phyloP scores from a whole-genome alignment of 2,113 vertebrate species.

The Platysternon megacephalum region DNA sequence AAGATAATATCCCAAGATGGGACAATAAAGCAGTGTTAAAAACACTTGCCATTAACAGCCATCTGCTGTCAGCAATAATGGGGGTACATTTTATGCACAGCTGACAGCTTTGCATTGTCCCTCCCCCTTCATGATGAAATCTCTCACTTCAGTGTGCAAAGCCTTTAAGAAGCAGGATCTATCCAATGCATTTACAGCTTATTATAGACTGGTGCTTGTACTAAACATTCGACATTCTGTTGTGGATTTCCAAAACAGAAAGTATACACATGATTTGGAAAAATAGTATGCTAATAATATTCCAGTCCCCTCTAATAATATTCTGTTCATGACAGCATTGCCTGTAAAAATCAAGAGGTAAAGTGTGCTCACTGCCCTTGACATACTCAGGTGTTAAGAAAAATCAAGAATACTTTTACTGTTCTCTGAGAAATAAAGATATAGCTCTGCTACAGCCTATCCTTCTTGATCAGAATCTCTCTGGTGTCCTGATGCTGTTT shows the following conservation, averaged over 20 bases:
- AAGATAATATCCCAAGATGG: constrained; percentile 68
- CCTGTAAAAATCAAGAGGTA: constrained; percentile 68
- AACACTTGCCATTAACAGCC: constrained; percentile 77
- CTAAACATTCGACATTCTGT: background rate
- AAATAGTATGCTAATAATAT: constrained; percentile 46
- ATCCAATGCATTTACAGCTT: background rate
- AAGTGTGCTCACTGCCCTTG: constrained; percentile 54
- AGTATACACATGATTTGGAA: background rate
- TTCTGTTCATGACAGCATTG: constrained; percentile 42
- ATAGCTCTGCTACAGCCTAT: constrained; percentile 34
- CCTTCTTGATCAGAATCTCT: constrained; percentile 59
- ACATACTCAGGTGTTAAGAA: constrained; percentile 57
- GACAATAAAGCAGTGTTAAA: constrained; percentile 75
- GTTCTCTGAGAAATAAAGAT: constrained; percentile 21
- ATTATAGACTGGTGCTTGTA: background rate
- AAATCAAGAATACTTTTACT: constrained; percentile 64
- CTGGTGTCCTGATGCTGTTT: background rate
- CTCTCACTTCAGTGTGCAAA: background rate
- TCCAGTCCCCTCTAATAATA: constrained; percentile 27
- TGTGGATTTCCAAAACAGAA: constrained; percentile 23
- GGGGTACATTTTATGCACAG: constrained; percentile 74
- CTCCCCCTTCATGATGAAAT: constrained; percentile 35
- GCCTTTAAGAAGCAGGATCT: background rate
- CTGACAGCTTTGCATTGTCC: constrained; percentile 68
- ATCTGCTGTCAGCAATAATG: constrained; percentile 71